Evolutionary conservation across 2,113 vertebrate species (phyloP).

Genomic region (Jacana jacana): DNA sequence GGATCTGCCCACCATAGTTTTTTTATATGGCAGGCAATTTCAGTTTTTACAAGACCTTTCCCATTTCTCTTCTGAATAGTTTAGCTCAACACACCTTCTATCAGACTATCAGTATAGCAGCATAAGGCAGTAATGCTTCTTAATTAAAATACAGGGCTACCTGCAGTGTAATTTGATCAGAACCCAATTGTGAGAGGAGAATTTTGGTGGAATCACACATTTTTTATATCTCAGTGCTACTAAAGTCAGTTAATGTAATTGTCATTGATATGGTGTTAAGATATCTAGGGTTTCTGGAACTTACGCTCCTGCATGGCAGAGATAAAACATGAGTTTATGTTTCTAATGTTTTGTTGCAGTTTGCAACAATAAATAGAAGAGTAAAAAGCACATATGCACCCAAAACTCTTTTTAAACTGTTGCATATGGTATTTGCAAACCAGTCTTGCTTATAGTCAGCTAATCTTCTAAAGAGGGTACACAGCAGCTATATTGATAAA

Average conservation of each 20-base stretch:
- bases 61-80: background rate
- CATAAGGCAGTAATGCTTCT: background rate
- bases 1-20: background rate
- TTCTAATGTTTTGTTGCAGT: background rate
- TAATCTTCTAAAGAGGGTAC: background rate
- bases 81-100: background rate
- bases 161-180: background rate
- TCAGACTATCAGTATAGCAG: background rate
- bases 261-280: background rate
- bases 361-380: background rate
- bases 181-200: background rate
- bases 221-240: background rate
- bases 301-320: background rate
- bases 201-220: background rate
- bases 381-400: background rate
- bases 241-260: background rate
- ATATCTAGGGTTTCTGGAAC: background rate
- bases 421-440: background rate
- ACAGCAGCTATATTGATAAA: background rate
- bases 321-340: background rate
- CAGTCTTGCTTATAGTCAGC: background rate
- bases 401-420: background rate
- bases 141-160: constrained; percentile 12
- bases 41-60: background rate
- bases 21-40: background rate